Evolutionary conservation across 1,140 invertebrate genomes (phyloP), one percentile per base, ranked within the genome.

Genomic region (Heliothis virescens): DNA sequence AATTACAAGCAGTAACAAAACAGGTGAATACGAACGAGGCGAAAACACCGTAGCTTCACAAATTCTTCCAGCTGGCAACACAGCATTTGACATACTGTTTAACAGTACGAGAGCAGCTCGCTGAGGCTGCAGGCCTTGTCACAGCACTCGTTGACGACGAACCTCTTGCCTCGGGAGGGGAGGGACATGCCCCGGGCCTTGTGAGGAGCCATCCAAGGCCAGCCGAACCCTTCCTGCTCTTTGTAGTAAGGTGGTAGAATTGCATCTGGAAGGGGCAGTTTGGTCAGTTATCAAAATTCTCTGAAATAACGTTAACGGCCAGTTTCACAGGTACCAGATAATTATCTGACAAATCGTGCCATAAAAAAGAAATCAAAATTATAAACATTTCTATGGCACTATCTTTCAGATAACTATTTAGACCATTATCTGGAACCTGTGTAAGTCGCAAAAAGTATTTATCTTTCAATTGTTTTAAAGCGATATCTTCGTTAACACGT

Each of bases 61-160:
- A 69, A 26, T 62, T 15, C 12, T 7, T 69, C 34, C 34, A 41
- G 18, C 15, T 26, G 29, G 47, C 21, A 69, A 69, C 65, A 50
- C 48, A 26, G 48, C 12, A 13, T 52, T 16, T 52, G 5, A 26
- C 50, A 69, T 63, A 13, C 34, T 29, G 11, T 53, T 82, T 81
- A 86, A 71, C 91, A 92, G 48, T 92, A 92, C 9, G 85, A 84
- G 34, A 90, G 48, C 10, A 94, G 81, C 82, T 94, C 91, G 73
- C 85, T 85, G 18, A 87, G 79, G 18, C 88, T 90, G 79, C 93
- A 94, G 13, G 92, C 78, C 60, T 94, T 93, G 15, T 92, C 91
- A 55, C 93, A 94, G 80, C 93, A 94, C 72, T 94, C 93, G 50
- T 85, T 91, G 69, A 91, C 92, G 7, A 94, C 86, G 4, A 83